These are phyloP conservation scores for Ypsolopha scabrella DNA, from an alignment of 2,888 invertebrate genomes.

Conservation along the genomic window DNA sequence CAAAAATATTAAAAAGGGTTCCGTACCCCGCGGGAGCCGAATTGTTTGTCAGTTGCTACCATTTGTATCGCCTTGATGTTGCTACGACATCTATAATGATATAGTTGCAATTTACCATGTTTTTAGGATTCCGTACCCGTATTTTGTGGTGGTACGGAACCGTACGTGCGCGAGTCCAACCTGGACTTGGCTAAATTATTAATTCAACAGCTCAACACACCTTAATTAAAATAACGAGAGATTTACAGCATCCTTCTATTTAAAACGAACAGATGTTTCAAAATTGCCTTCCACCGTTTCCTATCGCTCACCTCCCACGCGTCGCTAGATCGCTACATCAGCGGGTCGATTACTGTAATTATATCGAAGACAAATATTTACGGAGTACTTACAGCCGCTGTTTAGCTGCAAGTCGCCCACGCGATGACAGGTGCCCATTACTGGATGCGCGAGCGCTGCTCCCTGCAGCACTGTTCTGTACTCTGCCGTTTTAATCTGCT, in stretches of 20 bases:
- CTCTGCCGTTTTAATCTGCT: conserved; percentile 9
- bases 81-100: too few species aligned
- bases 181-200: too few species aligned
- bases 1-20: too few species aligned
- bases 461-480: conserved; percentile 33
- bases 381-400: conserved; percentile 46
- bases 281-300: not conserved
- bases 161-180: too few species aligned
- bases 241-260: not conserved
- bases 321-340: conserved; percentile 1
- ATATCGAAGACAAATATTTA: conserved; percentile 61
- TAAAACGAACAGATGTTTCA: not conserved
- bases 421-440: conserved; percentile 52
- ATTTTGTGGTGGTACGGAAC: too few species aligned
- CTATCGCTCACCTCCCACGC: conserved; percentile 3
- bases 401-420: conserved; percentile 48
- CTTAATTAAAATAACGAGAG: too few species aligned
- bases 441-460: conserved; percentile 25
- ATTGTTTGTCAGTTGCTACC: too few species aligned
- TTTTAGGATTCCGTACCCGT: too few species aligned
- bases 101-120: too few species aligned
- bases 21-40: too few species aligned
- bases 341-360: conserved; percentile 46
- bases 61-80: too few species aligned
- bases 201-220: too few species aligned